These are phyloP conservation scores for Trachops cirrhosus DNA, from an alignment of 2,797 vertebrate species.

Conservation along the genomic window DNA sequence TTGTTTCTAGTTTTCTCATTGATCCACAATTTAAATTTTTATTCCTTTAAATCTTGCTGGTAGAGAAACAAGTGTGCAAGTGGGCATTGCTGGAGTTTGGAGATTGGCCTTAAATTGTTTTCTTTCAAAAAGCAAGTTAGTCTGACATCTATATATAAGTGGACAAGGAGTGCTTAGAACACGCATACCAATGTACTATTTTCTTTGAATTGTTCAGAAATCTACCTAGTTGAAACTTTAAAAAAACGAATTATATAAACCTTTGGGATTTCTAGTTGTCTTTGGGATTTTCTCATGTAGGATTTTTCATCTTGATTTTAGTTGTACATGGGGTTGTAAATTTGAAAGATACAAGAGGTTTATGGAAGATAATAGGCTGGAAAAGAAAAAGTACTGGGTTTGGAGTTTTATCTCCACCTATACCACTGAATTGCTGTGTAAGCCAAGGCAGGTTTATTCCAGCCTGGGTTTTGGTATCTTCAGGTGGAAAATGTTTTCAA, in stretches of 20 bases:
- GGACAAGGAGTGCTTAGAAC: neutral
- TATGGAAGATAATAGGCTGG: neutral
- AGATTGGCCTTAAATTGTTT: neutral
- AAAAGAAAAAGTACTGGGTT: neutral
- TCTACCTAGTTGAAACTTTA: neutral
- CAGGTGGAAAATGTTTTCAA: neutral
- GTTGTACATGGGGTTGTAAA: neutral
- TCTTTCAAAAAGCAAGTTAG: neutral
- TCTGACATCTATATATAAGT: neutral
- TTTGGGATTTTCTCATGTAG: neutral
- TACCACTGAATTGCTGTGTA: neutral
- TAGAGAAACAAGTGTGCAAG: neutral
- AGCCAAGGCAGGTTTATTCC: neutral
- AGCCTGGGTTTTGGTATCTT: neutral
- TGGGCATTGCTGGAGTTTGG: neutral
- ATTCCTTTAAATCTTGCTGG: neutral
- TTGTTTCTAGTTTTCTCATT: neutral
- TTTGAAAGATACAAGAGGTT: neutral
- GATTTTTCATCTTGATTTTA: constrained; percentile 36
- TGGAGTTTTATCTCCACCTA: neutral
- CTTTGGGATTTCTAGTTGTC: neutral
- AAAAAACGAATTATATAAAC: neutral
- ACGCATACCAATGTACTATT: neutral
- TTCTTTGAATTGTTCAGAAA: neutral
- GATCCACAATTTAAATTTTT: neutral